Evolutionary conservation across 2,888 invertebrate genomes (phyloP).

Genomic region (Cephus nigrinus): DNA sequence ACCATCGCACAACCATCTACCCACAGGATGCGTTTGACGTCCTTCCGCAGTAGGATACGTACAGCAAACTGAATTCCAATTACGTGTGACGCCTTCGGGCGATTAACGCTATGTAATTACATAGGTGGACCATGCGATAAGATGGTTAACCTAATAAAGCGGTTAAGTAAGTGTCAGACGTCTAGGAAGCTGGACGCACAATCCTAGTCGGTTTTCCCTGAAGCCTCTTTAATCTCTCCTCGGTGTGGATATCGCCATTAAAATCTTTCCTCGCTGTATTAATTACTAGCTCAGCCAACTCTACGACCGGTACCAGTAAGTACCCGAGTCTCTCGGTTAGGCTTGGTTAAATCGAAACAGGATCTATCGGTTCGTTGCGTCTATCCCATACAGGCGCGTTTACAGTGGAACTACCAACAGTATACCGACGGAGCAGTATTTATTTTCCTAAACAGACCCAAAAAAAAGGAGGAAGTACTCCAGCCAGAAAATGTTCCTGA

Average conservation of each 20-base stretch:
- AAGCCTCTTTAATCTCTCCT: not conserved
- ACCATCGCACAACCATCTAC: too few species aligned
- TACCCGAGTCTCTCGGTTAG: not conserved
- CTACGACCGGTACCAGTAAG: not conserved
- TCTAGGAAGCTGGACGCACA: conserved; percentile 11
- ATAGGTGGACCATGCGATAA: conserved; percentile 26
- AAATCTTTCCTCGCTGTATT: conserved; percentile 1
- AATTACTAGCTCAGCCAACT: not conserved
- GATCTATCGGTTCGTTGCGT: not conserved
- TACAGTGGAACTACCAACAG: not conserved
- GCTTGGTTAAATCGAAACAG: not conserved
- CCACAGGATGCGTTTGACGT: conserved; percentile 2
- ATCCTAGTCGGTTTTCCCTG: not conserved
- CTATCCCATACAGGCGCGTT: not conserved
- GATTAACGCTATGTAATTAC: conserved; percentile 43
- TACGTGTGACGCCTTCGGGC: conserved; percentile 40
- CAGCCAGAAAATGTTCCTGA: not conserved
- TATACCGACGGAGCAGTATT: not conserved
- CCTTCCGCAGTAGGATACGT: not conserved
- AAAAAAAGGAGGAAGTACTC: not conserved
- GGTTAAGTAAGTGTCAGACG: conserved; percentile 25
- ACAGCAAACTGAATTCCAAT: conserved; percentile 31
- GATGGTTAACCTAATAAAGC: conserved; percentile 42
- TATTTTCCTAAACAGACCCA: not conserved
- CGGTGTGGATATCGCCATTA: conserved; percentile 1